Evolutionary conservation across 2,797 vertebrate genomes (phyloP).

Genomic region (Tragopan temminckii): DNA sequence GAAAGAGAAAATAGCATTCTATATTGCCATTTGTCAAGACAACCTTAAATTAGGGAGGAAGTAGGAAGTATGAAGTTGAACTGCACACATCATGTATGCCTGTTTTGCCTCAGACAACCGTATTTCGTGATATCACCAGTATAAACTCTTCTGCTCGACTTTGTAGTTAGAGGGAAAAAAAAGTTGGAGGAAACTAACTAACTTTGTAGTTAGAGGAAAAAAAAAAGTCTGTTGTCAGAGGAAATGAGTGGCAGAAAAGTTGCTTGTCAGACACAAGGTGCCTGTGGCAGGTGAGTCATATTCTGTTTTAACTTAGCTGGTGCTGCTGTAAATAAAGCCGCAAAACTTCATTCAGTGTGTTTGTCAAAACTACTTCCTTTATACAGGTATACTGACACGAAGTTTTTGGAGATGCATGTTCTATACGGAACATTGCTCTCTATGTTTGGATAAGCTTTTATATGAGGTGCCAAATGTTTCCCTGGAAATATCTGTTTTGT

Average conservation of each 20-base stretch:
- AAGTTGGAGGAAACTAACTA: too few species aligned
- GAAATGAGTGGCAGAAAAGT: neutral
- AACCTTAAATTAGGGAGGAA: neutral
- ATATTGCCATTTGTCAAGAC: neutral
- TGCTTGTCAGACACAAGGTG: neutral
- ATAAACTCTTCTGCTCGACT: neutral
- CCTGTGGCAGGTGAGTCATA: neutral
- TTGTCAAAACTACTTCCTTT: neutral
- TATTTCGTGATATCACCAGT: neutral
- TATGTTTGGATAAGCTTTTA: neutral
- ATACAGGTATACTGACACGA: neutral
- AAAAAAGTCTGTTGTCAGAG: neutral
- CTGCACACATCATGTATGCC: neutral
- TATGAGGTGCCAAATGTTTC: neutral
- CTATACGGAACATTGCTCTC: neutral
- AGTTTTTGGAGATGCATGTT: neutral
- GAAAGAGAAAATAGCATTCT: neutral
- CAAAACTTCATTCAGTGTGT: neutral
- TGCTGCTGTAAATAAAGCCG: neutral
- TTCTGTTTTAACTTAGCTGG: neutral
- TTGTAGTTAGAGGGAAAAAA: neutral
- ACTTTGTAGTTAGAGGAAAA: neutral
- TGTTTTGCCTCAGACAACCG: neutral
- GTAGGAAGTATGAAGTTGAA: neutral
- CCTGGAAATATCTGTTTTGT: neutral